Conservation (phyloP, 2,113 vertebrate genomes). For the Aegotheles bennettii region DNA sequence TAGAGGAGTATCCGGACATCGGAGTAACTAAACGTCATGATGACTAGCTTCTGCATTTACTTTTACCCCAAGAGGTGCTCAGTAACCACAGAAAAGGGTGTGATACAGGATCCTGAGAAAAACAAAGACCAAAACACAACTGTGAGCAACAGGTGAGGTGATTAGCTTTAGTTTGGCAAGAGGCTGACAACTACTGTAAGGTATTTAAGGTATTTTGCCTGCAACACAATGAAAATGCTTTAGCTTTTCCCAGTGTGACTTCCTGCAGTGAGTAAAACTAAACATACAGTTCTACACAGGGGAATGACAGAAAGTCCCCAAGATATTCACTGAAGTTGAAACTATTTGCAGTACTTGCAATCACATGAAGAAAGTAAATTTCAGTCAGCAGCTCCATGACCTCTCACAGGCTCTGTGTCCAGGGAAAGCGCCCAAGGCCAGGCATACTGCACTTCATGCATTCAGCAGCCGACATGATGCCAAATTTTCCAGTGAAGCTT, state of each 20-base stretch:
- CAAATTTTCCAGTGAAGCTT: neutral
- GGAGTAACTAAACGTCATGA: too few species aligned
- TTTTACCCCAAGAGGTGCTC: neutral
- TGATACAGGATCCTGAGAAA: neutral
- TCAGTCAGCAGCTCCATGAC: neutral
- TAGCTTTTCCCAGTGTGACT: neutral
- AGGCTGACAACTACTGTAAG: neutral
- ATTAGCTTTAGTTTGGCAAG: neutral
- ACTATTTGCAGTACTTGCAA: neutral
- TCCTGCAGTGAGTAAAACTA: neutral
- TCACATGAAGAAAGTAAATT: neutral
- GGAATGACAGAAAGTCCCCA: neutral
- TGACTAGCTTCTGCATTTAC: neutral
- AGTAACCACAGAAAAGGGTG: neutral
- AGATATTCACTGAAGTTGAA: neutral
- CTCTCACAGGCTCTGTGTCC: neutral
- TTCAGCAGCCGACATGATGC: rapidly evolving
- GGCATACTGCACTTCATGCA: neutral
- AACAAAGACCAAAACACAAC: neutral
- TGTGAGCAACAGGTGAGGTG: neutral
- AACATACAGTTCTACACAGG: neutral
- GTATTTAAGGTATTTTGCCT: neutral
- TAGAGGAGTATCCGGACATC: neutral
- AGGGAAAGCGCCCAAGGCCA: neutral
- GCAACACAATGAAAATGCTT: neutral